Conservation (phyloP, 2,113 vertebrate species). For the Chloropsis hardwickii region DNA sequence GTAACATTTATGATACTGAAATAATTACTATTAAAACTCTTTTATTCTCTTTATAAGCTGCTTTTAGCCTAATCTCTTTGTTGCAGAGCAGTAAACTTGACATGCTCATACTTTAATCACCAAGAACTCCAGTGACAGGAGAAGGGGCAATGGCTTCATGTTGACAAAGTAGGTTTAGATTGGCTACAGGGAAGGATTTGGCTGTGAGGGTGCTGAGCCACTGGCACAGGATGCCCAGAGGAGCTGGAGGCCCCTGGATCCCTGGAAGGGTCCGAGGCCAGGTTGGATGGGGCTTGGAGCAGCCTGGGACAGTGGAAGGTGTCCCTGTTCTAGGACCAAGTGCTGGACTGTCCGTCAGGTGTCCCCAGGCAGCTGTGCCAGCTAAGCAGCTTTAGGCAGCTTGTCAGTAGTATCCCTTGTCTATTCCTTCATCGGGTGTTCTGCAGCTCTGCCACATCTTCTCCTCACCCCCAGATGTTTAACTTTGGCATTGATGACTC, state of each 20-base stretch:
- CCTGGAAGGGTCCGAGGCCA: not conserved
- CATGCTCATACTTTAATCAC: not conserved
- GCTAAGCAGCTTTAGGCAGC: not conserved
- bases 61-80: not conserved
- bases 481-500: not conserved
- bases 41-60: not conserved
- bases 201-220: not conserved
- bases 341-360: not conserved
- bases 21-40: not conserved
- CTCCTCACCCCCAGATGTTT: not conserved
- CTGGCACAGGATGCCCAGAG: not conserved
- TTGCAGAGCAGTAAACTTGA: not conserved
- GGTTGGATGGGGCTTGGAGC: not conserved
- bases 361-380: not conserved
- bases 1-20: not conserved
- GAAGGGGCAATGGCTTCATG: not conserved
- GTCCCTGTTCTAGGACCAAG: not conserved
- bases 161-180: not conserved
- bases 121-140: not conserved
- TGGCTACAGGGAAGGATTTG: not conserved
- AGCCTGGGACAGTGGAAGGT: rapidly evolving
- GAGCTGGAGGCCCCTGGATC: not conserved
- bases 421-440: not conserved
- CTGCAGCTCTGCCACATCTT: not conserved
- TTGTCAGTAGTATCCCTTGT: not conserved